These are phyloP conservation scores for Lepus americanus DNA, from an alignment of 2,113 vertebrate species.

Conservation along the genomic window DNA sequence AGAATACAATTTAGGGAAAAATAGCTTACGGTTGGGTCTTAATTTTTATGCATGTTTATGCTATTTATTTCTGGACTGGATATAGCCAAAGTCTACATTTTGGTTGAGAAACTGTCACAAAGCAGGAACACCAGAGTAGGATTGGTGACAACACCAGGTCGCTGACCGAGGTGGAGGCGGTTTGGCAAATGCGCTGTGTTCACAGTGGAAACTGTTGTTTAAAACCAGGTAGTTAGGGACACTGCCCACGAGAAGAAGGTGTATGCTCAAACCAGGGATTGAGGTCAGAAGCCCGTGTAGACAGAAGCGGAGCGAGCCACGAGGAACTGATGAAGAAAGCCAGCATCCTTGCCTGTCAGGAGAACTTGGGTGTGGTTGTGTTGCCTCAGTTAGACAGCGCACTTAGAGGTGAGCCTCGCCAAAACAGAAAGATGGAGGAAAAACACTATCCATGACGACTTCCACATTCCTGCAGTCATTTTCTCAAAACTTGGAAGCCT, in stretches of 20 bases:
- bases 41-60: neutral
- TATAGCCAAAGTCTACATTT: neutral
- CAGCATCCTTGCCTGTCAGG: neutral
- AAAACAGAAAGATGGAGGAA: neutral
- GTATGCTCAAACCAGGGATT: neutral
- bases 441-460: neutral
- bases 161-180: neutral
- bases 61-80: neutral
- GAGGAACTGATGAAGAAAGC: neutral
- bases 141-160: neutral
- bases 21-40: neutral
- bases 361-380: neutral
- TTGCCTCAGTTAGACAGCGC: conserved; percentile 1
- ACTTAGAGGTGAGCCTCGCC: neutral
- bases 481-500: conserved; percentile 19
- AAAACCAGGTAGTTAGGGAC: neutral
- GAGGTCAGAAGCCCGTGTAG: neutral
- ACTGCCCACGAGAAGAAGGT: neutral
- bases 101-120: conserved; percentile 18
- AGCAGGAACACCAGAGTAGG: neutral
- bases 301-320: neutral
- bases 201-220: neutral
- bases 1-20: conserved; percentile 39
- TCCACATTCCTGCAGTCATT: conserved; percentile 43
- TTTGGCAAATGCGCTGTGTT: neutral